Percentiles rank a stretch among this genome's conserved stretches.
Conservation (phyloP, 2,888 invertebrate species). For the Mimachlamys varia region DNA sequence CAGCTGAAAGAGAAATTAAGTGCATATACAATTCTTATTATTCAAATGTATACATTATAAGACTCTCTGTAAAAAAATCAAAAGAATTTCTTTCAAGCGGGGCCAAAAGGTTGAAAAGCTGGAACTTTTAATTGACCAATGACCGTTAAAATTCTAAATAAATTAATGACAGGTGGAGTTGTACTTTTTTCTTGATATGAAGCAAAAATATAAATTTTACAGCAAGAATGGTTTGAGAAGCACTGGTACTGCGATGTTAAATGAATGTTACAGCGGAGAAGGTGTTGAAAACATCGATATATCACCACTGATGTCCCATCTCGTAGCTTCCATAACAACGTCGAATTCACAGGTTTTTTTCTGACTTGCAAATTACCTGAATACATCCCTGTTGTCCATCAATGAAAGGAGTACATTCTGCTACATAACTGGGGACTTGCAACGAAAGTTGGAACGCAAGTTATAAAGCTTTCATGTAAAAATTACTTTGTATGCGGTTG, state of each 20-base stretch:
- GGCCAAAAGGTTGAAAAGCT: no score
- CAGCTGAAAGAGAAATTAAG: no score
- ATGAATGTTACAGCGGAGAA: not conserved
- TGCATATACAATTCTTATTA: no score
- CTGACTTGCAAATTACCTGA: conserved; percentile 13
- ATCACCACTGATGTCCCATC: not conserved
- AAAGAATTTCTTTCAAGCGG: no score
- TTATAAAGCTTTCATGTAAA: not conserved
- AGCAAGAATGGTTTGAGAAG: not conserved
- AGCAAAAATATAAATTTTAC: not conserved
- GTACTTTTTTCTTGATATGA: not conserved
- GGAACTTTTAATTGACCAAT: not conserved
- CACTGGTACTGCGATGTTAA: not conserved
- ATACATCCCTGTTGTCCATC: not conserved
- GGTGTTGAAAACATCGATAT: not conserved
- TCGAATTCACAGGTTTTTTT: not conserved
- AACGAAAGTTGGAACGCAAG: not conserved
- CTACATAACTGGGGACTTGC: not conserved
- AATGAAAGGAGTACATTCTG: not conserved
- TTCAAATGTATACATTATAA: no score
- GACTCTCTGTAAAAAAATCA: no score
- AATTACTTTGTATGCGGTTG: conserved; percentile 53
- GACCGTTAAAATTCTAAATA: not conserved
- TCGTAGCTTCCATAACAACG: conserved; percentile 9
- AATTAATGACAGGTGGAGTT: not conserved